These are phyloP conservation scores for Listrodromus nycthemerus DNA, from an alignment of 2,888 invertebrate species.

Conservation along the genomic window DNA sequence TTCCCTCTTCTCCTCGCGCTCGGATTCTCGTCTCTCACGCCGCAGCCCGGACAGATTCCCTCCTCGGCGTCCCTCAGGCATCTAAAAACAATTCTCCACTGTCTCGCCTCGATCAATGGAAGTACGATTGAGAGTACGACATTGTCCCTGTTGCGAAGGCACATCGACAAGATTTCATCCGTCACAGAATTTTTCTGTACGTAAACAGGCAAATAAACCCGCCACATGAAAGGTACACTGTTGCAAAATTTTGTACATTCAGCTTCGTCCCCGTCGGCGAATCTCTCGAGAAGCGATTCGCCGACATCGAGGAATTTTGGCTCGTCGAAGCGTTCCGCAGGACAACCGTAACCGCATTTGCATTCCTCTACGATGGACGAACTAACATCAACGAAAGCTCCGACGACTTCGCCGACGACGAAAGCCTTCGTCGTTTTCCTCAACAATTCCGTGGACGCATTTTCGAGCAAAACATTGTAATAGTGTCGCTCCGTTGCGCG, in stretches of 20 bases:
- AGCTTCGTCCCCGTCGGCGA: slow-evolving; percentile 84
- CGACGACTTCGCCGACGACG: slow-evolving; percentile 80
- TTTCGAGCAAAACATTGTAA: slow-evolving; percentile 79
- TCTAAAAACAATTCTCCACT: slow-evolving; percentile 87
- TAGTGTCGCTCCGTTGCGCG: slow-evolving; percentile 78
- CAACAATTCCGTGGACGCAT: slow-evolving; percentile 71
- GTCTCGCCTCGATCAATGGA: slow-evolving; percentile 86
- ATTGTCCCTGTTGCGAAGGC: slow-evolving; percentile 88
- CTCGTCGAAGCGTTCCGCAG: slow-evolving; percentile 84
- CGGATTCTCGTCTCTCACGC: slow-evolving; percentile 79
- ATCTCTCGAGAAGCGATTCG: slow-evolving; percentile 86
- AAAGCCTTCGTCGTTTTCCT: slow-evolving; percentile 68
- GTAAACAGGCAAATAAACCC: slow-evolving; percentile 86
- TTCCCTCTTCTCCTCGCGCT: slow-evolving; percentile 63
- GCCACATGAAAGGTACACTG: slow-evolving; percentile 88
- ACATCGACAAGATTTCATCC: slow-evolving; percentile 86
- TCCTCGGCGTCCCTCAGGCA: slow-evolving; percentile 86
- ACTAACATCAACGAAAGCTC: slow-evolving; percentile 87
- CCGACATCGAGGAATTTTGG: slow-evolving; percentile 86
- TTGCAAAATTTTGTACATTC: slow-evolving; percentile 86
- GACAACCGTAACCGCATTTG: slow-evolving; percentile 87
- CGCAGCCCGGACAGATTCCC: slow-evolving; percentile 88
- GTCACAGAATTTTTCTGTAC: slow-evolving; percentile 83
- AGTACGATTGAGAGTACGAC: slow-evolving; percentile 86
- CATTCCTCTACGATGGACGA: slow-evolving; percentile 85